Base-by-base conservation (phyloP, 1,140 invertebrate genomes). In the Planococcus citri region DNA sequence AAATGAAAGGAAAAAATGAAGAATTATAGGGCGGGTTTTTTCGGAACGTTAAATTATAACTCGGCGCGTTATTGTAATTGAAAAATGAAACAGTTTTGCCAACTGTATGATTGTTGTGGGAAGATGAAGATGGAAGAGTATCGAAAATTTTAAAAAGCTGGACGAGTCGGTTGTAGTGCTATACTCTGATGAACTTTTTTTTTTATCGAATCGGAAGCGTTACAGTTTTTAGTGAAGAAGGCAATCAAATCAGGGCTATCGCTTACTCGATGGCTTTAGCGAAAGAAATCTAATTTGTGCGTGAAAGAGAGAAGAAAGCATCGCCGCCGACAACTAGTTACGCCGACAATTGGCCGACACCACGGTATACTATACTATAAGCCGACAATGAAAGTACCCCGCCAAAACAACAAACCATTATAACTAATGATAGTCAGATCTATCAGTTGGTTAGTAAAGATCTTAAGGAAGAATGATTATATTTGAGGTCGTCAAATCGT, bases 391-490 rank as follows among this genome's bases (percentile, higher is more conserved):
- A 64, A 64, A 64, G 60, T 64, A 25, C 60, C 60, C 60, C 60
- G 22, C 60, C 60, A 64, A 64, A 64, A 64, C 60, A 64, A 64
- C 60, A 64, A 64, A 64, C 60, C 60, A 64, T 64, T 64, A 64
- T 64, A 64, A 64, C 60, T 64, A 64, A 64, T 64, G 60, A 64
- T 64, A 64, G 60, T 64, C 60, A 64, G 60, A 64, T 64, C 60
- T 64, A 64, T 64, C 60, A 64, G 60, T 64, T 64, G 60, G 60
- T 64, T 64, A 64, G 60, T 64, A 64, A 64, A 64, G 60, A 64
- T 64, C 60, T 64, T 64, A 64, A 64, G 60, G 60, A 64, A 64
- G 60, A 64, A 64, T 64, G 60, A 64, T 64, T 64, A 64, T 64
- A 64, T 64, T 64, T 64, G 60, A 64, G 60, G 60, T 64, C 60